phyloP scores from a whole-genome alignment of 1,140 invertebrate genomes.

The Forficula auricularia region DNA sequence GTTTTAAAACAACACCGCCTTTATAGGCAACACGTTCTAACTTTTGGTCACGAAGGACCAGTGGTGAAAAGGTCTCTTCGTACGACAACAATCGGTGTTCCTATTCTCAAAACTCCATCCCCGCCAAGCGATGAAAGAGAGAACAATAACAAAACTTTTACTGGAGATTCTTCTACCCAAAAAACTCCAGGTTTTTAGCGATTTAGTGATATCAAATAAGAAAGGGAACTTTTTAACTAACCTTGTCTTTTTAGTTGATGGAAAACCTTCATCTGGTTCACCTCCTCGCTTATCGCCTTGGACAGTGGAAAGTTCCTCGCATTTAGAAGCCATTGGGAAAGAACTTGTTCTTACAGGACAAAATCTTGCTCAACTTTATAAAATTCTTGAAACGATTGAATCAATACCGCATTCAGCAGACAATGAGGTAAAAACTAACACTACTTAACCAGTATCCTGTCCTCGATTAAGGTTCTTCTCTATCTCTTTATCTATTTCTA shows the following conservation, averaged over 20 bases:
- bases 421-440: slow-evolving; percentile 16
- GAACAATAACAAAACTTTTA: not conserved
- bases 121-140: not conserved
- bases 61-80: not conserved
- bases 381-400: slow-evolving; percentile 35
- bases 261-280: not conserved
- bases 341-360: slow-evolving; percentile 43
- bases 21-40: slow-evolving; percentile 58
- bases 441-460: not conserved
- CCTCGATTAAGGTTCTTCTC: slow-evolving; percentile 1
- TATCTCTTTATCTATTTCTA: not conserved
- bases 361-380: slow-evolving; percentile 40
- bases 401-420: slow-evolving; percentile 14
- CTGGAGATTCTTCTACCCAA: too few relatives aligned
- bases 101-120: too few relatives aligned
- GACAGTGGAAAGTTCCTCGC: slow-evolving; percentile 31
- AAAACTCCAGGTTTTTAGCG: too few relatives aligned
- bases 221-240: too few relatives aligned
- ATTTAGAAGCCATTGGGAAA: slow-evolving; percentile 35
- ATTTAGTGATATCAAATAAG: too few relatives aligned
- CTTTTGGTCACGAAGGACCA: slow-evolving; percentile 35
- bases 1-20: slow-evolving; percentile 59
- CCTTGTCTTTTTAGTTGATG: too few relatives aligned
- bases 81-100: too few relatives aligned
- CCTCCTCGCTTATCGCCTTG: slow-evolving; percentile 16